These are phyloP conservation scores for Salvelinus alpinus DNA, from an alignment of 2,113 vertebrate species.

Conservation along the genomic window DNA sequence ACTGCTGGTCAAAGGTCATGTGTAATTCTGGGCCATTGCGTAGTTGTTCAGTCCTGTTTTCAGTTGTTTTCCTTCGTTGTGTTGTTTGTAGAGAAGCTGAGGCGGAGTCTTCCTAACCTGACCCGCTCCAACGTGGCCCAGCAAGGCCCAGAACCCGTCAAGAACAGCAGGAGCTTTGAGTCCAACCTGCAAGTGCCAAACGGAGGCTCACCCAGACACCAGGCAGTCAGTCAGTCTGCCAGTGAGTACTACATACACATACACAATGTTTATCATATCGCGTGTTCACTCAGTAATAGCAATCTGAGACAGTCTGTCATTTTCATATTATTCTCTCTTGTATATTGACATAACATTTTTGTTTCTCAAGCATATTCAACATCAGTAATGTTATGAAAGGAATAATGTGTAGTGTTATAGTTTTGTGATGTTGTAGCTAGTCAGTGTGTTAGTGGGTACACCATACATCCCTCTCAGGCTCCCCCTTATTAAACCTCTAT, in stretches of 20 bases:
- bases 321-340: not conserved
- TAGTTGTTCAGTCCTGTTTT: constrained; percentile 3
- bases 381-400: constrained; percentile 1
- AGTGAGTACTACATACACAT: constrained; percentile 14
- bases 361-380: constrained; percentile 12
- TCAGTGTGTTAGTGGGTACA: constrained; percentile 7
- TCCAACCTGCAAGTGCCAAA: constrained; percentile 98
- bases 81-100: constrained; percentile 84
- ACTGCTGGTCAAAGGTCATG: too few species aligned
- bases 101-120: constrained; percentile 98
- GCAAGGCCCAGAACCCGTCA: constrained; percentile 86
- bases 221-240: constrained; percentile 73
- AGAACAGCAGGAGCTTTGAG: constrained; percentile 94
- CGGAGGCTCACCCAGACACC: constrained; percentile 91
- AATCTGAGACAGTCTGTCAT: not conserved
- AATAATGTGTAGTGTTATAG: constrained; percentile 16
- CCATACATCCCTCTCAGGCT: constrained; percentile 14
- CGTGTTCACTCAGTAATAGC: not conserved
- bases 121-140: constrained; percentile 82
- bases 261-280: not conserved
- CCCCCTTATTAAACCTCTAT: constrained; percentile 16
- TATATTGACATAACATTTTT: constrained; percentile 17
- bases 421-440: constrained; percentile 34
- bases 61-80: constrained; percentile 13
- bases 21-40: not conserved